Conservation (phyloP, 1,140 invertebrate species). For the Diachasmimorpha longicaudata region DNA sequence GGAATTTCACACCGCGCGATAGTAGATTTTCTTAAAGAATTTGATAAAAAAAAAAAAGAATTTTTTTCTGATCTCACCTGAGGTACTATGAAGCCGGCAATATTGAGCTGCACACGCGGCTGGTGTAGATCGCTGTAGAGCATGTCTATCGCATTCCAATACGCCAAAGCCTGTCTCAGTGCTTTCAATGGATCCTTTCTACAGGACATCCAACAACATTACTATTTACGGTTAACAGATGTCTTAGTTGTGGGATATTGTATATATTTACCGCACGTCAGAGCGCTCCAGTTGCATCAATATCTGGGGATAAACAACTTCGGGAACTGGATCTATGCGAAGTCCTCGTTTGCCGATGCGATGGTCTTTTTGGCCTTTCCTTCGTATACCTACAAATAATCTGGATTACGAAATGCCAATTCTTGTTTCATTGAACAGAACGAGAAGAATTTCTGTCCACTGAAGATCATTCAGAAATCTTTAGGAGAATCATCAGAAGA, state of each 20-base stretch:
- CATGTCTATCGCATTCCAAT: neutral
- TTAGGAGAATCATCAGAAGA: too few relatives aligned
- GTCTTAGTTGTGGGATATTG: neutral
- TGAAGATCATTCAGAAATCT: too few relatives aligned
- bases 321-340: neutral
- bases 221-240: neutral
- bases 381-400: neutral
- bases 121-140: neutral
- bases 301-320: neutral
- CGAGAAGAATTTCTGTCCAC: too few relatives aligned
- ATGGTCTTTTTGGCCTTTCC: neutral
- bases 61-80: neutral
- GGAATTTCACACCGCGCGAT: too few relatives aligned
- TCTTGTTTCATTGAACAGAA: too few relatives aligned
- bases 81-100: neutral
- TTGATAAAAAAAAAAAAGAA: neutral
- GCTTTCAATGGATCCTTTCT: neutral
- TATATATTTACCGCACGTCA: neutral
- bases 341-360: neutral
- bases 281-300: neutral
- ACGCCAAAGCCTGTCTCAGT: neutral
- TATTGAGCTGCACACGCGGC: neutral
- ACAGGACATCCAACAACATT: neutral
- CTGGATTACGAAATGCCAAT: too few relatives aligned
- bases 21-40: too few relatives aligned